phyloP scores from a whole-genome alignment of 1,140 invertebrate species.

The Aphelenchoides avenae region DNA sequence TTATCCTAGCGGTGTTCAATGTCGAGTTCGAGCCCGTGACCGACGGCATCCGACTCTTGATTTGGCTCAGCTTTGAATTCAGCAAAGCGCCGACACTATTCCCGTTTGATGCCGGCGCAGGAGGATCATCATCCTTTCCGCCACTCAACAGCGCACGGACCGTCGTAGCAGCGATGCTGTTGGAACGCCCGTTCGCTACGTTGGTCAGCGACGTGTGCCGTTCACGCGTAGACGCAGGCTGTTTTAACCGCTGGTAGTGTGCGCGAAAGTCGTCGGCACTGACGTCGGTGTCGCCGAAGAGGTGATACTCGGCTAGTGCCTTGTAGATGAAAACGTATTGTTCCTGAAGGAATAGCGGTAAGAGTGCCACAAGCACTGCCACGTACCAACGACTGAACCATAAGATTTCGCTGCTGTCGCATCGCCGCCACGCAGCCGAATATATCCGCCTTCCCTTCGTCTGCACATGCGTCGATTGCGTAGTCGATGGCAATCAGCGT shows the following conservation, averaged over 20 bases:
- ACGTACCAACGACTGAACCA: slow-evolving; percentile 75
- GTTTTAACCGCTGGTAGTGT: slow-evolving; percentile 65
- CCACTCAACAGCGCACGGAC: not conserved
- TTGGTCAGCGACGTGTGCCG: slow-evolving; percentile 20
- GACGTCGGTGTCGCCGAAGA: slow-evolving; percentile 88
- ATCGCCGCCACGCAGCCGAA: slow-evolving; percentile 84
- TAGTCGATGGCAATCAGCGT: slow-evolving; percentile 84
- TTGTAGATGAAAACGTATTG: slow-evolving; percentile 97
- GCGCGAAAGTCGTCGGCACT: slow-evolving; percentile 69
- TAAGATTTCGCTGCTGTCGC: slow-evolving; percentile 80
- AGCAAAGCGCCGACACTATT: slow-evolving; percentile 12
- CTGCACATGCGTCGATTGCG: slow-evolving; percentile 75
- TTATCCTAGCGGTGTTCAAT: slow-evolving; percentile 9
- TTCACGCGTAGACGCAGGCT: slow-evolving; percentile 22
- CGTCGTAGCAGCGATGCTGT: not conserved
- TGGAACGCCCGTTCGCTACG: slow-evolving; percentile 14
- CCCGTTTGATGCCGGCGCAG: not conserved
- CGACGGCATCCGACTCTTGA: not conserved
- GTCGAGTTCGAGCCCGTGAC: slow-evolving; percentile 2
- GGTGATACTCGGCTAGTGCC: slow-evolving; percentile 82
- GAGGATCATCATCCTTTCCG: not conserved
- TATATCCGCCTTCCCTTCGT: slow-evolving; percentile 76
- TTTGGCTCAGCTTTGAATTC: slow-evolving; percentile 2
- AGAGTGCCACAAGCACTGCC: slow-evolving; percentile 2
- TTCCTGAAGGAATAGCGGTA: slow-evolving; percentile 67